phyloP scores from a whole-genome alignment of 2,888 invertebrate genomes.

The Leucophora obtusa region DNA sequence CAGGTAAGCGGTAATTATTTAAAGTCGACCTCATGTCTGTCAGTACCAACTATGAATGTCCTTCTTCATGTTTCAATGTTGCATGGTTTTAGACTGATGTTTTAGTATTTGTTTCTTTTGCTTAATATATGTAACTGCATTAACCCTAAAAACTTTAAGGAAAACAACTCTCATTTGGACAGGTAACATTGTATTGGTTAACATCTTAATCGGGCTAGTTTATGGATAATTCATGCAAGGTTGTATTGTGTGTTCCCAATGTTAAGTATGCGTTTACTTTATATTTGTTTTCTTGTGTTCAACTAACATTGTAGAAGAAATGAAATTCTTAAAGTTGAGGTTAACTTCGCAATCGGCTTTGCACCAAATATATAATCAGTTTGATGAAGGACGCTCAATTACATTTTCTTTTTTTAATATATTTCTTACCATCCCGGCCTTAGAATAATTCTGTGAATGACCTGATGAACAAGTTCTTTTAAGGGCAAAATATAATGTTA shows the following conservation, averaged over 20 bases:
- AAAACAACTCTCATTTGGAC: conserved; percentile 46
- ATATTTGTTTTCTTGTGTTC: too few relatives aligned
- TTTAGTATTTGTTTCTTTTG: conserved; percentile 38
- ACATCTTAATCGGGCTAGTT: conserved; percentile 54
- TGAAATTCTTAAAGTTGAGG: too few relatives aligned
- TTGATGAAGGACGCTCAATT: too few relatives aligned
- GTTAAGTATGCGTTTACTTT: background rate
- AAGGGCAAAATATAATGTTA: too few relatives aligned
- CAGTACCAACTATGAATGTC: conserved; percentile 48
- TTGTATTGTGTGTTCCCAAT: background rate
- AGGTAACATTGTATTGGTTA: conserved; percentile 59
- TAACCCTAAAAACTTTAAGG: conserved; percentile 38
- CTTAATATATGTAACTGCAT: conserved; percentile 42
- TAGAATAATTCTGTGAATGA: too few relatives aligned
- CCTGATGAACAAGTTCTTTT: too few relatives aligned
- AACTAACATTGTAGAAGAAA: too few relatives aligned
- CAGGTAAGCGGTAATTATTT: conserved; percentile 67
- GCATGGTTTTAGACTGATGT: conserved; percentile 46
- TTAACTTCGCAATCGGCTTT: too few relatives aligned
- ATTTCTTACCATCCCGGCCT: too few relatives aligned
- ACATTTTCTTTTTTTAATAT: too few relatives aligned
- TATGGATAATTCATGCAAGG: conserved; percentile 17
- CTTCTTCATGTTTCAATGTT: conserved; percentile 19
- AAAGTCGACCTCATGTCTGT: conserved; percentile 66
- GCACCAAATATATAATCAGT: too few relatives aligned